phyloP scores from a whole-genome alignment of 2,113 vertebrate genomes.

The Xiphias gladius region DNA sequence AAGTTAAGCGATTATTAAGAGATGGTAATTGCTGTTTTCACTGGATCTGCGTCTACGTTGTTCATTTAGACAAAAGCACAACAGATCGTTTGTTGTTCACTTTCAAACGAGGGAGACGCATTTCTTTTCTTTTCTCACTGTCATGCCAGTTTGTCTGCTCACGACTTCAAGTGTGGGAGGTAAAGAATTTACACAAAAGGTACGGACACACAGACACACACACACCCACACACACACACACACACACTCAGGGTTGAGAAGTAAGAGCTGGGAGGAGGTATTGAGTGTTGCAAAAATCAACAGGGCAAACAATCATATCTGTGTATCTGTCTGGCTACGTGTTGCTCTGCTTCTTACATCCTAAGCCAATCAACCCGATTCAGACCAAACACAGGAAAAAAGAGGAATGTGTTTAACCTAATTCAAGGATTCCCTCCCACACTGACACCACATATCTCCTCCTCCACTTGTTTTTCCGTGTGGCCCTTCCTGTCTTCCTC shows the following conservation, averaged over 20 bases:
- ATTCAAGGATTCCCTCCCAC: conserved; percentile 63
- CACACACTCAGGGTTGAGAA: conserved; percentile 23
- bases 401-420: conserved; percentile 46
- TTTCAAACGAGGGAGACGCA: conserved; percentile 25
- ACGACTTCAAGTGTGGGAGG: conserved; percentile 67
- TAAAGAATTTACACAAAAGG: conserved; percentile 71
- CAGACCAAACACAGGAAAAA: conserved; percentile 32
- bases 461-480: conserved; percentile 20
- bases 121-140: conserved; percentile 54
- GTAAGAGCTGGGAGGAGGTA: conserved; percentile 10
- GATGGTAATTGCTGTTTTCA: conserved; percentile 53
- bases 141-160: conserved; percentile 73
- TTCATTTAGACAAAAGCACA: conserved; percentile 44
- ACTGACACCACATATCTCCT: conserved; percentile 52
- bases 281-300: conserved; percentile 29
- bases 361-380: conserved; percentile 40
- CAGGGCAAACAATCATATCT: conserved; percentile 13
- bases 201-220: conserved; percentile 26
- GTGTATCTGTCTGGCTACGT: neutral
- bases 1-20: conserved; percentile 42
- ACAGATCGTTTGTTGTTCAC: conserved; percentile 60
- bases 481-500: conserved; percentile 41
- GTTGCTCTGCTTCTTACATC: conserved; percentile 27
- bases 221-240: conserved; percentile 21
- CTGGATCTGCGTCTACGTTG: conserved; percentile 24